Evolutionary conservation across 2,888 invertebrate genomes (phyloP), one percentile per base, ranked within the genome.

Genomic region (Volucella inanis): DNA sequence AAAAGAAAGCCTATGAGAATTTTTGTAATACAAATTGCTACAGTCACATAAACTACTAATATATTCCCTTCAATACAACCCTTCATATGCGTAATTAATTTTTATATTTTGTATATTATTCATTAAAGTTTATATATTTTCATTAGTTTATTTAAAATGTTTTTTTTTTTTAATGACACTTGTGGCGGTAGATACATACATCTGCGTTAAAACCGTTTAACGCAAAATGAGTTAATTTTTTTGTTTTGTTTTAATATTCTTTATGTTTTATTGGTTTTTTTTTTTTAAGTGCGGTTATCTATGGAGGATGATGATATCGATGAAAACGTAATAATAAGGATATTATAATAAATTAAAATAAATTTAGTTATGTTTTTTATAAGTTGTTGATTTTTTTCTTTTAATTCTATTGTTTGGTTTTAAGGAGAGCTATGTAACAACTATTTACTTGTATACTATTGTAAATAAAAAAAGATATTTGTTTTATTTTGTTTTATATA

Each of bases 81-180:
- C 6, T 31, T 31, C 6, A 31, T 31, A 6, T 31, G 31, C 43
- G 15, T 45, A 3, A 14, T 6, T n/a, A 14, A 10, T 47, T 64
- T 67, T 41, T 50, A 70, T 87, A 57, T 77, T 57, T 80, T 79
- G 43, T 55, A 54, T 87, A 79, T 85, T 57, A 65, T 39, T 85
- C 76, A 61, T 47, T 61, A 81, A 76, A 61, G 70, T 85, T 76
- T 87, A 61, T 77, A 18, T 75, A 87, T 64, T 62, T 64, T 31
- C 31, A 31, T 31, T 31, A 31, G 68, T 75, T 84, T 76, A 77
- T 61, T 64, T 55, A 72, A 72, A 68, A 52, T 77, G 15, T 74
- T 78, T 79, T n/a, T n/a, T 80, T 68, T 72, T 82, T 64, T 68
- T 88, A 89, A 89, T 88, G 89, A 89, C 89, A 89, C 89, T 89